phyloP scores from a whole-genome alignment of 2,888 invertebrate species.

The Pachydiplax longipennis region DNA sequence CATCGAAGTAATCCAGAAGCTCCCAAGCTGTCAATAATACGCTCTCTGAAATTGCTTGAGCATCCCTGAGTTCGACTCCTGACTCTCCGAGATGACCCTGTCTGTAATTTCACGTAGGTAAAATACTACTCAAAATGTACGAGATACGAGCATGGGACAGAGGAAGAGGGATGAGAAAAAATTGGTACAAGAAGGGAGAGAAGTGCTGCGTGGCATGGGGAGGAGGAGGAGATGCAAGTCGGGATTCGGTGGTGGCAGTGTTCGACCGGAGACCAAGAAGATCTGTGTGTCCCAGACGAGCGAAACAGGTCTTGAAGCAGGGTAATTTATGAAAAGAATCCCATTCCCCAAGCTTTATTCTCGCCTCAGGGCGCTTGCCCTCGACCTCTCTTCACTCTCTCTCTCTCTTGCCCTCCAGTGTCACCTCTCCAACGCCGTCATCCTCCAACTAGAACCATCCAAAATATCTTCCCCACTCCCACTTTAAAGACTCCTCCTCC shows the following conservation, averaged over 20 bases:
- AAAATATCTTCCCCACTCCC: background rate
- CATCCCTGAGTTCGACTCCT: too few relatives aligned
- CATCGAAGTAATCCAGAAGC: too few relatives aligned
- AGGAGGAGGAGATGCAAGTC: background rate
- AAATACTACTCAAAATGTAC: background rate
- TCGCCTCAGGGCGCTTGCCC: slow-evolving; percentile 31
- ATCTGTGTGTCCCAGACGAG: slow-evolving; percentile 26
- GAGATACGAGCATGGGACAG: background rate
- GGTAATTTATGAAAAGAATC: slow-evolving; percentile 41
- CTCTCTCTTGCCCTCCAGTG: background rate
- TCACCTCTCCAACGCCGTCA: slow-evolving; percentile 18
- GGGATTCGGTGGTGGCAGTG: slow-evolving; percentile 15
- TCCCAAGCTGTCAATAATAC: too few relatives aligned
- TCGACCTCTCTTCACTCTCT: slow-evolving; percentile 8
- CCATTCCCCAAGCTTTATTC: slow-evolving; percentile 2
- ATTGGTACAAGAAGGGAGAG: background rate
- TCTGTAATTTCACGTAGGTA: too few relatives aligned
- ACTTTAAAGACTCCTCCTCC: background rate
- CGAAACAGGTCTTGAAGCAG: slow-evolving; percentile 44
- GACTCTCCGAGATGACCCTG: too few relatives aligned
- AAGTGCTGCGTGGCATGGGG: background rate
- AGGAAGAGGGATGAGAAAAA: background rate
- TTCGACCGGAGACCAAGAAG: background rate
- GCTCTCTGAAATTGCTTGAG: too few relatives aligned
- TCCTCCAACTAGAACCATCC: slow-evolving; percentile 17